A percentile compares a stretch with the other conserved stretches of the same genome.
These are phyloP conservation scores for Ceratosolen solmsi DNA, from an alignment of 1,140 invertebrate species.

Conservation along the genomic window DNA sequence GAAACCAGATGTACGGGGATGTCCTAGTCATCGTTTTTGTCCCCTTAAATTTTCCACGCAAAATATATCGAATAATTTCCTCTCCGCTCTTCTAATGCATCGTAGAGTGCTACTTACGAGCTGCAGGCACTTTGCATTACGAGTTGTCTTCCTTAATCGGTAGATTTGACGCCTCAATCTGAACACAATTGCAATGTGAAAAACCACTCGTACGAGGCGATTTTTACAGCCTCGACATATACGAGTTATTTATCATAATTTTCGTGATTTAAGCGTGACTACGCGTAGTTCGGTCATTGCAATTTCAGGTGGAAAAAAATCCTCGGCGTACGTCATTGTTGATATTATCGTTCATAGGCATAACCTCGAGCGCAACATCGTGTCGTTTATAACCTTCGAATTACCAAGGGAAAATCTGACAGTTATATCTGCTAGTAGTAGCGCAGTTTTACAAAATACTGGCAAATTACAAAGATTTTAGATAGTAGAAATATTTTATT, in stretches of 20 bases:
- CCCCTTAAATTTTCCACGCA: background rate
- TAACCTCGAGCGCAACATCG: conserved; percentile 13
- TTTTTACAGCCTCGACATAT: background rate
- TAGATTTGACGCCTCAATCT: background rate
- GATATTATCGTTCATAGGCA: background rate
- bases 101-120: background rate
- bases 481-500: background rate
- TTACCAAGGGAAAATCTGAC: background rate
- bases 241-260: conserved; percentile 1
- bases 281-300: background rate
- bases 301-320: background rate
- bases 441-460: background rate
- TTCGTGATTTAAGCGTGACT: background rate
- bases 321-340: conserved; percentile 6
- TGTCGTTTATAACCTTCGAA: conserved; percentile 14
- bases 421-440: background rate
- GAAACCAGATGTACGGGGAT: background rate
- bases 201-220: background rate
- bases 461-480: conserved; percentile 4
- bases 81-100: background rate
- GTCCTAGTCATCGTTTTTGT: background rate
- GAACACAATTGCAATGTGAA: background rate
- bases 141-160: background rate
- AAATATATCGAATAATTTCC: background rate
- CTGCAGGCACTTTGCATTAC: background rate